Conservation (phyloP, 2,113 vertebrate species). For the Sakesphorus luctuosus region DNA sequence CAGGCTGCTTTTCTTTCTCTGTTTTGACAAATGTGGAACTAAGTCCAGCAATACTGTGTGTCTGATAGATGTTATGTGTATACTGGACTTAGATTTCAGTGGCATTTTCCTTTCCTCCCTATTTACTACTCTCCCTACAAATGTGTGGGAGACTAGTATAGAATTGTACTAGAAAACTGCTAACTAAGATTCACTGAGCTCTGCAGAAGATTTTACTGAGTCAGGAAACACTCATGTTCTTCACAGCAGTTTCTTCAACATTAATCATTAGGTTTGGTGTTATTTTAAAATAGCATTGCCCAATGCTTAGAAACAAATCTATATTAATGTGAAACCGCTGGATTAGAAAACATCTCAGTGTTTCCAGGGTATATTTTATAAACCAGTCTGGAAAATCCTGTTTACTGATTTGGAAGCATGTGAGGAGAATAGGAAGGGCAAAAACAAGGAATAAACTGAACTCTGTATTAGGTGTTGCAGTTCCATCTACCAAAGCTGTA, state of each 20-base stretch:
- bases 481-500: constrained; percentile 9
- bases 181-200: neutral
- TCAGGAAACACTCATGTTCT: neutral
- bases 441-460: neutral
- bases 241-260: neutral
- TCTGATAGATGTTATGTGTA: neutral
- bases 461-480: neutral
- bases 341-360: neutral
- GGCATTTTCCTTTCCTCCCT: neutral
- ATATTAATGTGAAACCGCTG: neutral
- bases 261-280: neutral
- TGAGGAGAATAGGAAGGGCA: neutral
- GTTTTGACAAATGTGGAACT: neutral
- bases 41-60: neutral
- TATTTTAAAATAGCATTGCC: constrained; percentile 18
- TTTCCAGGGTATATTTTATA: neutral
- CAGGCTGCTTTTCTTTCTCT: neutral
- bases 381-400: constrained; percentile 23
- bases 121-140: neutral
- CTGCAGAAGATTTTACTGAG: neutral
- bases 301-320: constrained; percentile 30
- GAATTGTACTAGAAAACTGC: neutral
- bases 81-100: neutral
- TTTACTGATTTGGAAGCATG: neutral
- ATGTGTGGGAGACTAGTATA: neutral